phyloP scores from a whole-genome alignment of 2,888 invertebrate species.

The Rhynchonema sp. region DNA sequence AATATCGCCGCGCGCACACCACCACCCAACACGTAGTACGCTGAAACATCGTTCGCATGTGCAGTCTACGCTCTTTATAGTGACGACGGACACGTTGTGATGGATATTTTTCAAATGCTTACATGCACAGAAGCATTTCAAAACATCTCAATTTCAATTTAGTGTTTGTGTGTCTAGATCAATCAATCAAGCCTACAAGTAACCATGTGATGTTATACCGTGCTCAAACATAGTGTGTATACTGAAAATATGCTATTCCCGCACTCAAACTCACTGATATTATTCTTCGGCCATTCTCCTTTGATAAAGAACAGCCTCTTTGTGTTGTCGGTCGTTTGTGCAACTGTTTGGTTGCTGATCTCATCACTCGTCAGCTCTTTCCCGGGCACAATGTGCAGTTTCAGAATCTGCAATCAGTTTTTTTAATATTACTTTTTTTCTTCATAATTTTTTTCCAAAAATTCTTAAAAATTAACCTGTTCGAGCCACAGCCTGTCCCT shows the following conservation, averaged over 20 bases:
- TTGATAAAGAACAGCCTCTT: slow-evolving; percentile 22
- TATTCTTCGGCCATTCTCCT: slow-evolving; percentile 28
- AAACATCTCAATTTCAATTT: too few relatives aligned
- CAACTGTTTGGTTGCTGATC: slow-evolving; percentile 27
- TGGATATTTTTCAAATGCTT: too few relatives aligned
- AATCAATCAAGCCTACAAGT: too few relatives aligned
- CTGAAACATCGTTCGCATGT: slow-evolving; percentile 16
- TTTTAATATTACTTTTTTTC: too few relatives aligned
- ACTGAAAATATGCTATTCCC: too few relatives aligned
- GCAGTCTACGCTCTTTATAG: too few relatives aligned
- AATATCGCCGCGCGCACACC: slow-evolving; percentile 25
- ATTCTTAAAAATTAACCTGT: slow-evolving; percentile 13
- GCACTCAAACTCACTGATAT: slow-evolving; percentile 25
- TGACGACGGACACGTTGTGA: too few relatives aligned
- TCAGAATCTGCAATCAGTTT: slow-evolving; percentile 16
- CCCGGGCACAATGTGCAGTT: slow-evolving; percentile 26
- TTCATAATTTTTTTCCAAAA: too few relatives aligned
- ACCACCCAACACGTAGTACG: slow-evolving; percentile 28
- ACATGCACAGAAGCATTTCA: too few relatives aligned
- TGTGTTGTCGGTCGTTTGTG: slow-evolving; percentile 26
- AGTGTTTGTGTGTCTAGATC: too few relatives aligned
- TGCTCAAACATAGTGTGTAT: too few relatives aligned
- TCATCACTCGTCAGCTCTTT: slow-evolving; percentile 26
- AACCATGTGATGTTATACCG: too few relatives aligned
- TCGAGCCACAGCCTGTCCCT: slow-evolving; percentile 27